Conservation (phyloP, 1,140 invertebrate species). For the Drosophila kohkoa region DNA sequence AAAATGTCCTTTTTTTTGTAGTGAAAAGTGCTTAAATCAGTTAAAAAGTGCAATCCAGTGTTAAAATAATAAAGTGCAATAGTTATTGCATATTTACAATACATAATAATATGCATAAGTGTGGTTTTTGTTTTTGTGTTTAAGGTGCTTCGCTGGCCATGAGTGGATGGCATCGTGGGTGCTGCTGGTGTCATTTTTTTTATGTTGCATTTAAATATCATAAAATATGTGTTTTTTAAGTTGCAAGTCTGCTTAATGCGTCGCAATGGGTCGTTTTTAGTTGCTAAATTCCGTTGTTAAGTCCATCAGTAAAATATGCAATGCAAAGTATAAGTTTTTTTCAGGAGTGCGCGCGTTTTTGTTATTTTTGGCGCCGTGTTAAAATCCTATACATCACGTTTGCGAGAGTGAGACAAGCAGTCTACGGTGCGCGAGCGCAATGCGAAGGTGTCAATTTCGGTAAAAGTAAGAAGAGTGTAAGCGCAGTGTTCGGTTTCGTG, state of each 20-base stretch:
- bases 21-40: background rate
- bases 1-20: background rate
- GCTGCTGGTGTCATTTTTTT: too few relatives aligned
- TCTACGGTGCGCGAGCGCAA: background rate
- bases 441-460: background rate
- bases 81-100: background rate
- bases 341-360: background rate
- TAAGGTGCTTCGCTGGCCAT: too few relatives aligned
- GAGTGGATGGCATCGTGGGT: too few relatives aligned
- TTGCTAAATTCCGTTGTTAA: background rate
- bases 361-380: background rate
- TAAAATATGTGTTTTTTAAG: too few relatives aligned
- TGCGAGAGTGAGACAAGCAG: constrained; percentile 1
- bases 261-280: too few relatives aligned
- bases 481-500: background rate
- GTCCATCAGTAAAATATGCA: background rate
- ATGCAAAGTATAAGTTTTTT: background rate
- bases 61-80: background rate
- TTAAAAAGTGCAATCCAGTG: background rate
- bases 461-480: background rate
- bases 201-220: too few relatives aligned
- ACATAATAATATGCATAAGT: too few relatives aligned
- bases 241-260: too few relatives aligned
- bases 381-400: background rate
- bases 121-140: too few relatives aligned